phyloP scores from a whole-genome alignment of 2,888 invertebrate species.

The Tipula helvola region DNA sequence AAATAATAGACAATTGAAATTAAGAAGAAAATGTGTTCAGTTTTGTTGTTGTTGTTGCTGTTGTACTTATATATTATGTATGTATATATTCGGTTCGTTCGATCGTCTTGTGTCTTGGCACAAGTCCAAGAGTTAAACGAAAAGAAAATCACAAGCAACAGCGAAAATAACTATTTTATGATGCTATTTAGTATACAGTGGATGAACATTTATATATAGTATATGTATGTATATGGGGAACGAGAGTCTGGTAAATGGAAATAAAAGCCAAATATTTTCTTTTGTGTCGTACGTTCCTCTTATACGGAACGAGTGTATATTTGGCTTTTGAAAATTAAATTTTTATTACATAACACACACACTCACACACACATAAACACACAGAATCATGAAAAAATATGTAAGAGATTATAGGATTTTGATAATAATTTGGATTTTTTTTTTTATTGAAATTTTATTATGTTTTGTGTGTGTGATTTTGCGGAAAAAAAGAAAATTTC shows the following conservation, averaged over 20 bases:
- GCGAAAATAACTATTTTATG: conserved; percentile 4
- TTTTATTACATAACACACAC: background rate
- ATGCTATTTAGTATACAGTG: background rate
- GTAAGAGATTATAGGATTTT: background rate
- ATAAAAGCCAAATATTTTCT: background rate
- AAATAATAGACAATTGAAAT: background rate
- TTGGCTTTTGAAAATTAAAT: background rate
- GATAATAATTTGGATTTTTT: background rate
- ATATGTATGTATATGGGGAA: background rate
- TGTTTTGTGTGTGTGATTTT: background rate
- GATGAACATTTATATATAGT: background rate
- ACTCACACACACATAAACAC: background rate
- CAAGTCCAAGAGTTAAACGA: background rate
- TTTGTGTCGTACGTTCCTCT: background rate
- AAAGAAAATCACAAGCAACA: conserved; percentile 4
- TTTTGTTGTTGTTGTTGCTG: background rate
- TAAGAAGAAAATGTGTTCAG: background rate
- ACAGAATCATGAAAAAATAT: background rate
- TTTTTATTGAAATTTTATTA: background rate
- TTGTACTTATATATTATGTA: background rate
- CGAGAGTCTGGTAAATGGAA: background rate
- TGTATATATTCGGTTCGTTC: background rate
- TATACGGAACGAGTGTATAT: background rate
- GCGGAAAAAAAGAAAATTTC: background rate
- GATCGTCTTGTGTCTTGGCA: background rate